Base-by-base conservation (phyloP, 2,113 vertebrate species). In the Myotis brandtii region DNA sequence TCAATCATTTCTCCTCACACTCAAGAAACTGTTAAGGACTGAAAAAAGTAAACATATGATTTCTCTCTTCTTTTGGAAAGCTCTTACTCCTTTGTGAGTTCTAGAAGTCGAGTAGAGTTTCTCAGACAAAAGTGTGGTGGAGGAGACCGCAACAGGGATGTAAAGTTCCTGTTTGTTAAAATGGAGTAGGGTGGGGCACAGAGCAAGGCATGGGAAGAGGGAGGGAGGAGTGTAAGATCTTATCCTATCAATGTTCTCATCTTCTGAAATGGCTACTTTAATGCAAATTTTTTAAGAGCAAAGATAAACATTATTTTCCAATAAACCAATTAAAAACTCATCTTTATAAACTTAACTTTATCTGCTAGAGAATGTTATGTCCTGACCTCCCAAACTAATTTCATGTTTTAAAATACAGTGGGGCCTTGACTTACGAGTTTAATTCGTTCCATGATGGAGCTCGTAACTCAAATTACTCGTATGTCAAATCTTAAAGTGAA, bases 281-380 rank as follows among this genome's bases (percentile, higher is more conserved):
- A 43, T 20, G 12, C n/a, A 81, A n/a, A 76, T 67, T 88, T 85
- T 43, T 91, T 13, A 48, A 66, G 16, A 91, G 17, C 18, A 52
- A 62, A 91, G 40, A 37, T 23, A 93, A 80, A 52, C 23, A 59
- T 27, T n/a, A 48, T 72, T 90, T 95, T 87, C 85, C 37, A 80
- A 21, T 64, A 48, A 90, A 80, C 81, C 9, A 90, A 56, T 79
- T 72, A 37, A 43, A 83, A 48, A 34, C 46, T 73, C 12, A 50
- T 89, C 40, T 90, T 88, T 18, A 18, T 21, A 30, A 66, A 76
- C 37, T 76, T 64, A 93, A 72, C 17, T 64, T 75, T 84, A 90
- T 80, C 50, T 85, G 37, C n/a, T 66, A 54, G 25, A 67, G 40
- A 95, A 79, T 64, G 64, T 87, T n/a, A 30, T 73, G 21, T 52